Evolutionary conservation across 2,113 vertebrate species (phyloP), one percentile per base, ranked within the genome.

Genomic region (Megalops atlanticus): DNA sequence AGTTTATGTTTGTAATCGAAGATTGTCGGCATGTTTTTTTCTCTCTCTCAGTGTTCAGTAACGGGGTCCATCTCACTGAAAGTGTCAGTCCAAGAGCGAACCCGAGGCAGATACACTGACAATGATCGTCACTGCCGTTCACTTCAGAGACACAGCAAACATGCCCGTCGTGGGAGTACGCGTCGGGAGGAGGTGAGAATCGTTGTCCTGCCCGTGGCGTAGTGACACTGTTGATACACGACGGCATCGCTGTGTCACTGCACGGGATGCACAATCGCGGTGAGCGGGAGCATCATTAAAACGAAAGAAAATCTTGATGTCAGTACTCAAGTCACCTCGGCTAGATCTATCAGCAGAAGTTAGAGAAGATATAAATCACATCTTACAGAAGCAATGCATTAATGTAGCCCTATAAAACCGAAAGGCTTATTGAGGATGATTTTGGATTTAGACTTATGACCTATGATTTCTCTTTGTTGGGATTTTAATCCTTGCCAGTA

Each of bases 11-110:
- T 90, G 89, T 82, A 89, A 49, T 76, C 82, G 85, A 91, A 88
- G 74, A 87, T 89, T 77, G 92, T 90, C 82, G 91, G 93, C 91
- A 94, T 93, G 89, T 85, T 94, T 91, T n/a, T n/a, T n/a, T n/a
- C n/a, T n/a, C n/a, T n/a, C 91, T 8, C 88, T 86, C 84, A 79
- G 27, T 87, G 80, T 76, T 92, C 88, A 88, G 79, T 47, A 82
- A 80, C 85, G 90, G 86, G 41, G 86, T 91, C 92, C 94, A 93
- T 95, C 52, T 83, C 88, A 85, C 79, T 76, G 71, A 83, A 79
- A 58, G 64, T 45, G 39, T 40, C 40, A 58, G 36, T 70, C 58
- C 58, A 18, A 21, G 36, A 36, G 7, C 35, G 21, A n/a, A 73
- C 21, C 12, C n/a, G 77, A n/a, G 3, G n/a, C 21, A 40, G 6